Percentiles rank a stretch among this genome's conserved stretches.
phyloP scores from a whole-genome alignment of 1,140 invertebrate species.

The Calephelis nemesis region DNA sequence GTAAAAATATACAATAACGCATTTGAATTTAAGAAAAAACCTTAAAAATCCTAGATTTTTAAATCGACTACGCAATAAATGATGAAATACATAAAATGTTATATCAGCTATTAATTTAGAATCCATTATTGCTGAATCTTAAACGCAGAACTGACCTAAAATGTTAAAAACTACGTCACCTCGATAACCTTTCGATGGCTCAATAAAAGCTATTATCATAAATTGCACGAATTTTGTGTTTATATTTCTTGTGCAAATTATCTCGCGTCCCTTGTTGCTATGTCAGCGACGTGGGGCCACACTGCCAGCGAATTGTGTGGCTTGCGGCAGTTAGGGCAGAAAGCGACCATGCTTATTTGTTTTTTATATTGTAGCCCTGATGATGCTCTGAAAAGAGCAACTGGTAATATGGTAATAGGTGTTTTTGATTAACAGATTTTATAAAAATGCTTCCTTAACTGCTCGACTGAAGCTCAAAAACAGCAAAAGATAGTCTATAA shows the following conservation, averaged over 20 bases:
- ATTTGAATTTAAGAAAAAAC: too few species aligned
- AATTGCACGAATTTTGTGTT: slow-evolving; percentile 31
- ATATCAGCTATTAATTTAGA: slow-evolving; percentile 14
- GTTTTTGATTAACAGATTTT: too few species aligned
- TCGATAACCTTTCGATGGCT: slow-evolving; percentile 26
- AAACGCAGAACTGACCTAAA: slow-evolving; percentile 19
- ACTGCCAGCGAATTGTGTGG: slow-evolving; percentile 21
- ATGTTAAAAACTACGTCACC: slow-evolving; percentile 16
- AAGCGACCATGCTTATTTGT: too few species aligned
- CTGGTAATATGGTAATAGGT: too few species aligned
- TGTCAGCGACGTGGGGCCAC: slow-evolving; percentile 8
- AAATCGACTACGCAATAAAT: slow-evolving; percentile 1
- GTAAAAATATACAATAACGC: too few species aligned
- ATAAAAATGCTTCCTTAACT: too few species aligned
- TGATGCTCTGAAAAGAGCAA: too few species aligned
- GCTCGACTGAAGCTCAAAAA: too few species aligned
- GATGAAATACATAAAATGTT: slow-evolving; percentile 6
- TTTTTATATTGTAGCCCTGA: too few species aligned
- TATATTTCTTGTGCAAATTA: slow-evolving; percentile 1
- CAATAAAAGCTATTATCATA: slow-evolving; percentile 17
- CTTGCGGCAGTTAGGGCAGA: too few species aligned
- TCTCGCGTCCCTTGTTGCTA: slow-evolving; percentile 34
- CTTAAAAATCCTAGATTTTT: neutral
- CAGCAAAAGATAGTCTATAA: too few species aligned
- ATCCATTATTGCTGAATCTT: slow-evolving; percentile 11